Percentiles rank a stretch among this genome's conserved stretches.
These are phyloP conservation scores for Lacerta viridis DNA, from an alignment of 2,797 vertebrate species.

Conservation along the genomic window DNA sequence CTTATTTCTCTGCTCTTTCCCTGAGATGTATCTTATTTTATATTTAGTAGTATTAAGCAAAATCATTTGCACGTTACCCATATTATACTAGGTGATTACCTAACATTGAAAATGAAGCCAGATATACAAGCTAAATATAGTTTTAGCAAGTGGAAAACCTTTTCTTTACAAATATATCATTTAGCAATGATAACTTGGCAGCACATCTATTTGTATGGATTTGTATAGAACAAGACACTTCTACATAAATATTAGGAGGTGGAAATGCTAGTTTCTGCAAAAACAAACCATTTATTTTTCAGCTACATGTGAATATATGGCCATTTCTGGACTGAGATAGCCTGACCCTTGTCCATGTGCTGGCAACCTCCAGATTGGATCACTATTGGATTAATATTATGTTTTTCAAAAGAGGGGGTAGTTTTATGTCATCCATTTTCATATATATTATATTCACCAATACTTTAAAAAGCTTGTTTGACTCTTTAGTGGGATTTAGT, in stretches of 20 bases:
- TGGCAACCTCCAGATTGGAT: no score
- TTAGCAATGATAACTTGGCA: slow-evolving; percentile 62
- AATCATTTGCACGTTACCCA: slow-evolving; percentile 58
- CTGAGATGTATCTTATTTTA: slow-evolving; percentile 58
- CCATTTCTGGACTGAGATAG: no score
- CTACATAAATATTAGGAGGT: slow-evolving; percentile 67
- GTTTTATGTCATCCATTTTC: background rate
- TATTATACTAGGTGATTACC: slow-evolving; percentile 27
- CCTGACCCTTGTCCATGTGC: no score
- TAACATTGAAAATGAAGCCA: slow-evolving; percentile 60
- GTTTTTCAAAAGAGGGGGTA: background rate
- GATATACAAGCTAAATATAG: slow-evolving; percentile 40
- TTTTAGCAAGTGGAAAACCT: slow-evolving; percentile 60
- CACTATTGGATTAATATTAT: no score
- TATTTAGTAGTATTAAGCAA: slow-evolving; percentile 42
- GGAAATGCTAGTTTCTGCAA: slow-evolving; percentile 55
- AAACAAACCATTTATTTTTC: slow-evolving; percentile 26
- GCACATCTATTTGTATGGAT: slow-evolving; percentile 58
- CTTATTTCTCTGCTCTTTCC: slow-evolving; percentile 35
- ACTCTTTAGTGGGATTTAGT: slow-evolving; percentile 7
- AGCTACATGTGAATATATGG: background rate
- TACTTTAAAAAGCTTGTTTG: background rate
- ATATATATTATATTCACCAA: background rate
- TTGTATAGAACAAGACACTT: slow-evolving; percentile 35
- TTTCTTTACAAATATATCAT: slow-evolving; percentile 65